Evolutionary conservation across 2,888 invertebrate species (phyloP).

Genomic region (Timema podura): DNA sequence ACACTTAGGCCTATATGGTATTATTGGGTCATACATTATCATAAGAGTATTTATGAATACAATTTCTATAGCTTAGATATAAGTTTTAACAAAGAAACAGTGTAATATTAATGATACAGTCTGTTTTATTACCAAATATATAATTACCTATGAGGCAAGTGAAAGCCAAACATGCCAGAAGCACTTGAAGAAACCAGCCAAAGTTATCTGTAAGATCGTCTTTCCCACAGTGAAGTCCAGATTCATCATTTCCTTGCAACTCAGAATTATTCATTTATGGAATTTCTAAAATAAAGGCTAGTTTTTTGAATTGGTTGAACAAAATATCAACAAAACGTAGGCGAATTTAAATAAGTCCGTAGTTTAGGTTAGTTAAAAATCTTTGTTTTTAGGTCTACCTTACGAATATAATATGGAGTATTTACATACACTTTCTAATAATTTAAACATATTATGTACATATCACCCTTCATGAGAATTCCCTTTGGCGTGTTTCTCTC

Average conservation of each 20-base stretch:
- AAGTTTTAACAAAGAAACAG: not conserved
- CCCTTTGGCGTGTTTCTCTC: no score
- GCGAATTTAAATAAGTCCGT: no score
- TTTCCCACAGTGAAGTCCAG: slow-evolving; percentile 55
- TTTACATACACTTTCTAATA: no score
- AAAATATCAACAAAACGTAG: no score
- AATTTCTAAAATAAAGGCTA: not conserved
- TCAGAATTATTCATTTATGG: slow-evolving; percentile 23
- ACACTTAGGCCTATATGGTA: not conserved
- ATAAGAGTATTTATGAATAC: not conserved
- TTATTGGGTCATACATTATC: not conserved
- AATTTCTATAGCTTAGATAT: not conserved
- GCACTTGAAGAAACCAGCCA: slow-evolving; percentile 69
- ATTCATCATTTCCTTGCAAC: slow-evolving; percentile 29
- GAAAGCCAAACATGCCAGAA: slow-evolving; percentile 66
- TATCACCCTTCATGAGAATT: no score
- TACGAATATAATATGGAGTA: no score
- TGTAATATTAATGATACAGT: not conserved
- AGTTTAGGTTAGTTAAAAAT: no score
- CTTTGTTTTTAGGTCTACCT: no score
- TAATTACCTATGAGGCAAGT: slow-evolving; percentile 66
- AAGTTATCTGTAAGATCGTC: slow-evolving; percentile 68
- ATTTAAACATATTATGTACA: no score
- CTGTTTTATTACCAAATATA: not conserved
- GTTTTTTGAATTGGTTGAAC: no score